Evolutionary conservation across 1,140 invertebrate species (phyloP).

Genomic region (Drosophila ogumai): DNA sequence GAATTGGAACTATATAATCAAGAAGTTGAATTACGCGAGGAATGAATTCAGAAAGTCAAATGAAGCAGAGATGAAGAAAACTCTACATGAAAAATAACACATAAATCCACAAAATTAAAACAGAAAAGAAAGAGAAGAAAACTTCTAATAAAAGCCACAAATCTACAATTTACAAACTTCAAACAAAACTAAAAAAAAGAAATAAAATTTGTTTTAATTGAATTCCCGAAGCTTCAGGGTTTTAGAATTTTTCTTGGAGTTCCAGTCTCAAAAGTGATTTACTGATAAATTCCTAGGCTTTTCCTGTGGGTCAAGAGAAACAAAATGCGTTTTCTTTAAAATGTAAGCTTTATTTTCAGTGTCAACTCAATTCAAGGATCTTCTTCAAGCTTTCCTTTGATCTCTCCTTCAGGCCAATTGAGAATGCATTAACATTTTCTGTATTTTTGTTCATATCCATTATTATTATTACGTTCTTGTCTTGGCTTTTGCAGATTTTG

Average conservation of each 20-base stretch:
- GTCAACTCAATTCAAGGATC: slow-evolving; percentile 26
- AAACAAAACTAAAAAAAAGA: not conserved
- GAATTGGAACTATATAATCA: too few species aligned
- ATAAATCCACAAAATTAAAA: too few species aligned
- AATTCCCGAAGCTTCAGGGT: not conserved
- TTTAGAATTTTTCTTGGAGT: too few species aligned
- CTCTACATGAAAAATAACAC: not conserved
- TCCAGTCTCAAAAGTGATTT: not conserved
- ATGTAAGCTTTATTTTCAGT: slow-evolving; percentile 41
- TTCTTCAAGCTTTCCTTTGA: too few species aligned
- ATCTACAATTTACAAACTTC: not conserved
- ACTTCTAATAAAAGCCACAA: not conserved
- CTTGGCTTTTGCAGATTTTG: slow-evolving; percentile 22
- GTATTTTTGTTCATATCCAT: slow-evolving; percentile 7
- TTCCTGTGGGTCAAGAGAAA: too few species aligned
- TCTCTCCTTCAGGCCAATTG: too few species aligned
- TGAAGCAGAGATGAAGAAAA: too few species aligned
- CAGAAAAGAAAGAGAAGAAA: too few species aligned
- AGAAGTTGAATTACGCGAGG: too few species aligned
- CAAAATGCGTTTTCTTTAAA: slow-evolving; percentile 1
- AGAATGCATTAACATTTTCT: slow-evolving; percentile 54
- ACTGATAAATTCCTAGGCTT: too few species aligned
- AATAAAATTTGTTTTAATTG: not conserved
- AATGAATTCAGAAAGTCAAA: too few species aligned
- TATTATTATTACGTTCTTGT: slow-evolving; percentile 21